Conservation (phyloP, 2,113 vertebrate species). For the Arvicanthis niloticus region DNA sequence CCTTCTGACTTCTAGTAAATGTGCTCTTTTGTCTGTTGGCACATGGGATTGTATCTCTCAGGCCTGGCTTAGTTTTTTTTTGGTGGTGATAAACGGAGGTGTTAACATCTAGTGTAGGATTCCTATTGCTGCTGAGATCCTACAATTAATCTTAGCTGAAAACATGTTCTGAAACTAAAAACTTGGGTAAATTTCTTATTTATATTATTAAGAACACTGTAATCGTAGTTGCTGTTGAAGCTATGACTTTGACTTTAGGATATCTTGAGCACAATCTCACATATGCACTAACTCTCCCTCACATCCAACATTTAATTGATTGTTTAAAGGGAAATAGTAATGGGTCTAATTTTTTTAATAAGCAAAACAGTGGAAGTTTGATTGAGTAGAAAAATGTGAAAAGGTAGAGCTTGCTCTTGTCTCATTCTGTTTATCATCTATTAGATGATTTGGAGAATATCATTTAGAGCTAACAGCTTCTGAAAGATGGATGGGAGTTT, state of each 20-base stretch:
- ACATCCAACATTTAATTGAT: neutral
- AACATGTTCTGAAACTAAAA: neutral
- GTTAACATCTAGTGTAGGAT: neutral
- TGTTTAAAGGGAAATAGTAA: neutral
- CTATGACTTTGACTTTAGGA: neutral
- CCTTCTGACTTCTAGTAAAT: neutral
- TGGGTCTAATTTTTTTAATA: neutral
- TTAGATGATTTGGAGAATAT: neutral
- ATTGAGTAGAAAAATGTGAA: neutral
- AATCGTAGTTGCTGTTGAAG: neutral
- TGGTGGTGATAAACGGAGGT: neutral
- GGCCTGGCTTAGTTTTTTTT: neutral
- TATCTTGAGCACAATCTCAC: neutral
- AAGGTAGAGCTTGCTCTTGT: neutral
- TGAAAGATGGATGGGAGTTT: neutral
- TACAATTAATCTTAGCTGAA: neutral
- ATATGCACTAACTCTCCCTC: neutral
- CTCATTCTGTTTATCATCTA: neutral
- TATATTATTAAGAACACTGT: neutral
- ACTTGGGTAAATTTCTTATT: neutral
- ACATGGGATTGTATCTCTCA: neutral
- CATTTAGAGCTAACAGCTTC: neutral
- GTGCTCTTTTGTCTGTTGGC: neutral
- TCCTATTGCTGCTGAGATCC: neutral
- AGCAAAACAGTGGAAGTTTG: neutral